phyloP scores from a whole-genome alignment of 2,888 invertebrate genomes.

The Bugula neritina region DNA sequence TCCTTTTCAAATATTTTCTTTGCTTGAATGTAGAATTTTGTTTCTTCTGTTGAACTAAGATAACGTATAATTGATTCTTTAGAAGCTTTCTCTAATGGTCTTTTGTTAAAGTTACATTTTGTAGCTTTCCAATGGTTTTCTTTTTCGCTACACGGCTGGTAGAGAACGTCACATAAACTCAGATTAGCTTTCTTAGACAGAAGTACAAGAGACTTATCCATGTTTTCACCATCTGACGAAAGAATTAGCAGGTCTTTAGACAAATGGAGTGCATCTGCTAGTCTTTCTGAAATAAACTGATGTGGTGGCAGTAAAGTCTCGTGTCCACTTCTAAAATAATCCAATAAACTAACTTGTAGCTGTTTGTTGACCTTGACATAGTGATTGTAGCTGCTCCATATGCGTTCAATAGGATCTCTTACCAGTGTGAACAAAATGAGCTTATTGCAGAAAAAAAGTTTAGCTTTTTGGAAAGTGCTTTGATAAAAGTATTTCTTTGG shows the following conservation, averaged over 20 bases:
- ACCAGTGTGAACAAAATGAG: background rate
- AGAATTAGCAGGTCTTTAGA: background rate
- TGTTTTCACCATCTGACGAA: background rate
- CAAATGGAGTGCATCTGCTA: background rate
- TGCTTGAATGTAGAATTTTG: background rate
- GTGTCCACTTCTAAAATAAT: too few relatives aligned
- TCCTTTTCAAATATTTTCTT: slow-evolving; percentile 3
- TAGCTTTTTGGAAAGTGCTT: background rate
- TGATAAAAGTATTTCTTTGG: background rate
- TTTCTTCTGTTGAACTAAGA: background rate
- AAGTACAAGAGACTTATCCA: background rate
- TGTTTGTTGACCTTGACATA: background rate
- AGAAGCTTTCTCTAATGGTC: background rate
- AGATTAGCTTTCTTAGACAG: background rate
- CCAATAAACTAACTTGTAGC: background rate
- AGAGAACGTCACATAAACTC: slow-evolving; percentile 15
- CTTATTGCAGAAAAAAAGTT: background rate
- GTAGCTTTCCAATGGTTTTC: background rate
- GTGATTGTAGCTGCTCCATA: slow-evolving; percentile 24
- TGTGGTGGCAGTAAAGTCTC: background rate
- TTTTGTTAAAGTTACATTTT: background rate
- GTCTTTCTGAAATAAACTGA: background rate
- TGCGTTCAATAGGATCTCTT: background rate
- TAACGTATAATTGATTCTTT: background rate
- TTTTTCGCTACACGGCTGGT: background rate